Evolutionary conservation across 2,113 vertebrate species (phyloP).

Genomic region (Nymphicus hollandicus): DNA sequence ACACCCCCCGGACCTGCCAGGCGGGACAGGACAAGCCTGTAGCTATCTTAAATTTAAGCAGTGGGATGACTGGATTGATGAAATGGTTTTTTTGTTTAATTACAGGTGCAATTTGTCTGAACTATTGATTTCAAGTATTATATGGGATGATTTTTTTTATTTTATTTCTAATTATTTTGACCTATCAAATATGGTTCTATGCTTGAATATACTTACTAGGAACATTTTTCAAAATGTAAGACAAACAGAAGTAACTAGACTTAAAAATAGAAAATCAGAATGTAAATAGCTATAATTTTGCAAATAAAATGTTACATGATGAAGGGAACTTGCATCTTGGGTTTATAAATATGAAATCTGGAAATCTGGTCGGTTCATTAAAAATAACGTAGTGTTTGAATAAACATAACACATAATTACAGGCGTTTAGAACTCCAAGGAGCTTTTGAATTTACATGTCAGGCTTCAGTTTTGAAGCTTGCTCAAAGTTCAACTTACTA

Average conservation of each 20-base stretch:
- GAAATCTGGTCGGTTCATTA: neutral
- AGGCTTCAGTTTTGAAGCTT: neutral
- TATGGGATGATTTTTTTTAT: neutral
- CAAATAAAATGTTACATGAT: neutral
- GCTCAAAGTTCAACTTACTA: neutral
- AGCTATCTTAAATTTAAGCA: neutral
- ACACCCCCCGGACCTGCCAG: too few species aligned
- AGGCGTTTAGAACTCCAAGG: neutral
- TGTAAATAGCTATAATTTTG: neutral
- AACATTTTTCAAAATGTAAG: neutral
- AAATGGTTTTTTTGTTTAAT: neutral
- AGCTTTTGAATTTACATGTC: neutral
- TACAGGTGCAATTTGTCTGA: neutral
- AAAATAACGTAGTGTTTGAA: neutral
- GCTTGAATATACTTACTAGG: neutral
- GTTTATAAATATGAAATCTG: neutral
- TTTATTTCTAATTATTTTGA: neutral
- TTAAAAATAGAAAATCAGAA: neutral
- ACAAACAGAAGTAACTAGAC: neutral
- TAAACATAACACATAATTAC: neutral
- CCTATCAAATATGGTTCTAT: neutral
- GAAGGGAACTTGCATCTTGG: neutral
- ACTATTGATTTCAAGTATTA: fast-evolving
- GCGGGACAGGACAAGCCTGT: neutral
- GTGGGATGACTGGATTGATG: neutral